A percentile compares a stretch with the other conserved stretches of the same genome.
These are phyloP conservation scores for Pristionchus entomophagus DNA, from an alignment of 2,888 invertebrate genomes.

Conservation along the genomic window DNA sequence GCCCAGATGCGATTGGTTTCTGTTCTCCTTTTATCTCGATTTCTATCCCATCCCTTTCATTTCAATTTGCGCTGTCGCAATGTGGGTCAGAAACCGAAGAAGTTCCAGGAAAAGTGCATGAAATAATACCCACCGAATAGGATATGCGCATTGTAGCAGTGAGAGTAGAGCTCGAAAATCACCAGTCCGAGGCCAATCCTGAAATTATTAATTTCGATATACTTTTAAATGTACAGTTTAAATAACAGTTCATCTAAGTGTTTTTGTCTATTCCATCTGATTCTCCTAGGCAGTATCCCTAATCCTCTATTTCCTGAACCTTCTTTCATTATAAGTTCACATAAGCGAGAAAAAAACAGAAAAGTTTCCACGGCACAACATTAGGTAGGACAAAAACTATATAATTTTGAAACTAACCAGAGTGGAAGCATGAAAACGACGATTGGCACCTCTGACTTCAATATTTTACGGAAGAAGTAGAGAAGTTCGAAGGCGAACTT, in stretches of 20 bases:
- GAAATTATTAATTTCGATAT: neutral
- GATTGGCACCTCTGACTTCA: neutral
- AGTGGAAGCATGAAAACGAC: neutral
- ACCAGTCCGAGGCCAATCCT: neutral
- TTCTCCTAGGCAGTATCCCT: neutral
- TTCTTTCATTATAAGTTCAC: too few relatives aligned
- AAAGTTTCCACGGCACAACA: too few relatives aligned
- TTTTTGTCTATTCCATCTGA: too few relatives aligned
- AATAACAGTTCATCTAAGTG: neutral
- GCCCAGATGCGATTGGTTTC: too few relatives aligned
- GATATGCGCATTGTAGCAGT: neutral
- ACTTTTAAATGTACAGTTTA: too few relatives aligned
- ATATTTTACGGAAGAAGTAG: neutral
- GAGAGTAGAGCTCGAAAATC: neutral
- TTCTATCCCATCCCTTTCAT: too few relatives aligned
- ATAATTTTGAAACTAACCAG: neutral
- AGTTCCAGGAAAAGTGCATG: too few relatives aligned
- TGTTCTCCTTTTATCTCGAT: too few relatives aligned
- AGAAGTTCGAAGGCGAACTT: conserved; percentile 24
- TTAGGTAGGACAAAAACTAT: neutral
- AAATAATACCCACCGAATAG: neutral
- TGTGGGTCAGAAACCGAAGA: too few relatives aligned
- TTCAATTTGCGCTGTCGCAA: too few relatives aligned
- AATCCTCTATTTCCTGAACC: too few relatives aligned
- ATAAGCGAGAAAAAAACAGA: too few relatives aligned